Evolutionary conservation across 2,113 vertebrate genomes (phyloP), one percentile per base, ranked within the genome.

Genomic region (Myiopsitta monachus): DNA sequence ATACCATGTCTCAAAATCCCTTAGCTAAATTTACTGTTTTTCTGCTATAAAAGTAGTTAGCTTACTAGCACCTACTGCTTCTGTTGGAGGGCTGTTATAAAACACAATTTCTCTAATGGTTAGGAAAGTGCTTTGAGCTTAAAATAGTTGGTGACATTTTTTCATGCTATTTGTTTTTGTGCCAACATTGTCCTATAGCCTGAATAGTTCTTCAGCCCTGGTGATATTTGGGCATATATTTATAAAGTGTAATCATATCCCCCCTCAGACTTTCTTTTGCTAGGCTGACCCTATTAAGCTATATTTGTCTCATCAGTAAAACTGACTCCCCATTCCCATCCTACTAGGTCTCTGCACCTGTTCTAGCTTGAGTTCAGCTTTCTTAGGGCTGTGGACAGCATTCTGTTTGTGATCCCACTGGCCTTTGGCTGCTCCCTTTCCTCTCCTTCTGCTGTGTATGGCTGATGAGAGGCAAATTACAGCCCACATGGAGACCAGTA

Each of bases 321-420:
- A 84, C 68, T 33, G 33, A 88, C 16, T 88, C 73, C 68, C 61
- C 21, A 28, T 70, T 92, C 74, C 59, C 80, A 55, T 66, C 89
- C 36, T 91, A 8, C 43, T 43, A 28, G 87, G 31, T 68, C 55
- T 75, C 43, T 94, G 91, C 96, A 96, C 93, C 94, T 95, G 94
- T 89, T 95, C 55, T 43, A 44, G 39, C 43, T 77, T 39, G 88
- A 62, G 70, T 91, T 91, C 38, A 55, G 47, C 72, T 66, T 90
- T 72, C 33, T 79, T 47, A 26, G 67, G 73, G 57, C 64, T 11
- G 21, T 61, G 77, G 55, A 13, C 5, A 26, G 69, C 51, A 62
- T 79, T 81, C 73, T 79, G 73, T 18, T 83, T 61, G n/a, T 1
- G 1, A 30, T 82, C 39, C 47, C 30, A 5, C 16, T 1, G 5